Base-by-base conservation (phyloP, 2,797 vertebrate species). In the Rhabdomys pumilio region DNA sequence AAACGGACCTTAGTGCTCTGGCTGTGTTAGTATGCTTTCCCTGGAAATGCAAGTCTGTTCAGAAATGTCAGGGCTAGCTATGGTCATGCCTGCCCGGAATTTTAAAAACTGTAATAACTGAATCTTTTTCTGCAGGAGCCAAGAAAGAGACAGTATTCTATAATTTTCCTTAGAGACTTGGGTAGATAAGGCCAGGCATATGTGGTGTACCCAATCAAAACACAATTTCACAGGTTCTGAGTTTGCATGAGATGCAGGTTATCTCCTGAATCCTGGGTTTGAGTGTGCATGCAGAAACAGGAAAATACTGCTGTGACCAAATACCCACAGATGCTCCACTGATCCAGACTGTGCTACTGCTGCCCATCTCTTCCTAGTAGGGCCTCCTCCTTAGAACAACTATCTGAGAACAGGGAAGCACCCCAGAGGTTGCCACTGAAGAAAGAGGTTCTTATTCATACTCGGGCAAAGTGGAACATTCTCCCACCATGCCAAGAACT, bases 11-110 rank as follows among this genome's bases (percentile, higher is more conserved):
- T 31, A 41, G 84, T 94, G 61, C 24, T 81, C 67, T 87, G 69
- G 87, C 44, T 53, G 26, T 87, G 90, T 96, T 97, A 91, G 92
- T 85, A 47, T 96, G 83, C 94, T 97, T 97, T 96, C 67, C 63
- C 65, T 97, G 90, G 94, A 98, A 97, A 97, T 95, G 93, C 92
- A 93, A 72, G 77, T 96, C 93, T 95, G 89, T 65, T 97, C 88
- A 95, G 96, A 98, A 97, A 95, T 97, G 98, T 97, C 98, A 98
- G 94, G 95, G 93, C 96, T 96, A 93, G 93, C 98, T 93, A 79
- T 98, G 93, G 95, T 96, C 97, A 96, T 93, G 98, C 96, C 98
- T 98, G 97, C 90, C 93, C 34, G 97, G 98, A 98, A 98, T 98
- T 98, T 98, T 97, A 98, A 98, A 97, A 98, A 97, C 95, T 97